phyloP scores from a whole-genome alignment of 2,888 invertebrate genomes.

The Ferdinandea cuprea region DNA sequence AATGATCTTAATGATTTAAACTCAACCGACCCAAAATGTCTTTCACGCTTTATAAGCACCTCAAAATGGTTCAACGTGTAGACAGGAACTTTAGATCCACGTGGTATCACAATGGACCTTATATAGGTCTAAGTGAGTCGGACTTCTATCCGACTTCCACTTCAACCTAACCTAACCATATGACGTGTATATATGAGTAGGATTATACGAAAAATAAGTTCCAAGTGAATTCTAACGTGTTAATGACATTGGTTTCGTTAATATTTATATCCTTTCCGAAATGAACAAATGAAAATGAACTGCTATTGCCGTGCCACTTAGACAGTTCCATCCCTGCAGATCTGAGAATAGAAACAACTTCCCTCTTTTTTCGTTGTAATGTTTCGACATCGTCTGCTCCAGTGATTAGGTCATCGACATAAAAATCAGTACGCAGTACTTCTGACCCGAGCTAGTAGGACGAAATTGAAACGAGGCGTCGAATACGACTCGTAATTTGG shows the following conservation, averaged over 20 bases:
- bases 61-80: too few species aligned
- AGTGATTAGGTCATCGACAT: constrained; percentile 58
- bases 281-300: not conserved
- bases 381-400: not conserved
- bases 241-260: constrained; percentile 36
- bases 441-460: constrained; percentile 61
- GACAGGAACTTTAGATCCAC: too few species aligned
- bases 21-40: too few species aligned
- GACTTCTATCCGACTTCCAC: too few species aligned
- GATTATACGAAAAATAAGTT: constrained; percentile 40
- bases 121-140: too few species aligned
- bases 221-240: constrained; percentile 42
- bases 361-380: not conserved
- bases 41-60: too few species aligned
- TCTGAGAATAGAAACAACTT: not conserved
- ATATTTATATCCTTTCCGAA: constrained; percentile 32
- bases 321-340: constrained; percentile 6
- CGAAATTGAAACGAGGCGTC: too few species aligned
- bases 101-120: too few species aligned
- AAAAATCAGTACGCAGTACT: constrained; percentile 1
- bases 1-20: too few species aligned
- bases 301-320: constrained; percentile 21
- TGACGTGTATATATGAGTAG: not conserved
- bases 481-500: constrained; percentile 30
- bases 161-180: too few species aligned